These are phyloP conservation scores for Theodoxus fluviatilis DNA, from an alignment of 2,888 invertebrate species.

Conservation along the genomic window DNA sequence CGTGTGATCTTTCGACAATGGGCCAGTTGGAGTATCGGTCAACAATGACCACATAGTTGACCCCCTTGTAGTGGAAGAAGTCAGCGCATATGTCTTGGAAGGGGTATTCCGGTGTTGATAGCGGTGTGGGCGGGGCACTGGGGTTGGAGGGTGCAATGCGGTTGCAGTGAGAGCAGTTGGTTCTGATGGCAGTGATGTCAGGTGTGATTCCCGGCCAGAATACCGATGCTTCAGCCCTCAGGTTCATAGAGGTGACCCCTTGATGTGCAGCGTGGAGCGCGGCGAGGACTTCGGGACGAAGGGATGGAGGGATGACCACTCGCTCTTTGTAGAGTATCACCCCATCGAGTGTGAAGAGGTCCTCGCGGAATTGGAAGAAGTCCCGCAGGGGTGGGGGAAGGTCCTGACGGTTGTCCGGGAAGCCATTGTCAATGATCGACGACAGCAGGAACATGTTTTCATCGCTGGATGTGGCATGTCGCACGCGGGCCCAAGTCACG, in stretches of 20 bases:
- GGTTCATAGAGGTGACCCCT: slow-evolving; percentile 36
- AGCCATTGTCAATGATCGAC: slow-evolving; percentile 25
- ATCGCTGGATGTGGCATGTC: slow-evolving; percentile 28
- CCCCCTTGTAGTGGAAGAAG: slow-evolving; percentile 26
- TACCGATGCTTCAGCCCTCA: slow-evolving; percentile 40
- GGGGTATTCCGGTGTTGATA: slow-evolving; percentile 34
- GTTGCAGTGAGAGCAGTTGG: slow-evolving; percentile 32
- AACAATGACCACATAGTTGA: slow-evolving; percentile 38
- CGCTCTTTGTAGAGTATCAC: slow-evolving; percentile 36
- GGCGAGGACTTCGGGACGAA: slow-evolving; percentile 30
- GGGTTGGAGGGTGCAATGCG: slow-evolving; percentile 38
- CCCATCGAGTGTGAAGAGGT: slow-evolving; percentile 29
- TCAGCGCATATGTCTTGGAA: slow-evolving; percentile 26
- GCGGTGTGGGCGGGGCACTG: slow-evolving; percentile 33
- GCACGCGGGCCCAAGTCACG: slow-evolving; percentile 31
- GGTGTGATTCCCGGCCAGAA: slow-evolving; percentile 37
- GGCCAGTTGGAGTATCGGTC: slow-evolving; percentile 43
- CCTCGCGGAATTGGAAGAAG: slow-evolving; percentile 27
- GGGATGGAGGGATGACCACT: slow-evolving; percentile 39
- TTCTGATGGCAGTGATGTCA: slow-evolving; percentile 14
- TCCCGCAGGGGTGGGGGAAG: slow-evolving; percentile 21
- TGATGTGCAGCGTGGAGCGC: slow-evolving; percentile 44
- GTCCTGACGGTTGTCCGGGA: slow-evolving; percentile 23
- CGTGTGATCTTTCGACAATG: slow-evolving; percentile 24
- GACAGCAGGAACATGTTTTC: slow-evolving; percentile 14